Percentiles rank a stretch among this genome's conserved stretches.
phyloP scores from a whole-genome alignment of 2,888 invertebrate genomes.

The Falcaria lacertinaria region DNA sequence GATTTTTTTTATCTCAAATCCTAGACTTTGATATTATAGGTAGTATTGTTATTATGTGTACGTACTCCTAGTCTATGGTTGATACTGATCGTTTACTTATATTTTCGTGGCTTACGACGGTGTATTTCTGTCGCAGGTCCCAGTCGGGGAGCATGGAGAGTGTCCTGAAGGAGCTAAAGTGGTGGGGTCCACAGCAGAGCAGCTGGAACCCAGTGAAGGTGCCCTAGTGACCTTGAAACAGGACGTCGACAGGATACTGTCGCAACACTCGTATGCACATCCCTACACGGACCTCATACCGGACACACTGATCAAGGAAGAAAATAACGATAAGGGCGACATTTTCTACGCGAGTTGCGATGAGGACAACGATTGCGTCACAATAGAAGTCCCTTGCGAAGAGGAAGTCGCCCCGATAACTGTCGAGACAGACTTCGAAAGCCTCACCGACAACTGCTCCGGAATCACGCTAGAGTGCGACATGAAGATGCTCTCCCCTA shows the following conservation, averaged over 20 bases:
- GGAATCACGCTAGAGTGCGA: slow-evolving; percentile 57
- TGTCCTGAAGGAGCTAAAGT: slow-evolving; percentile 81
- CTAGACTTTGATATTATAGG: too few species aligned
- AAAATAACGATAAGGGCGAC: slow-evolving; percentile 74
- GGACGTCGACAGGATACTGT: slow-evolving; percentile 69
- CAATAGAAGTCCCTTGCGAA: slow-evolving; percentile 84
- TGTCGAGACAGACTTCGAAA: slow-evolving; percentile 49
- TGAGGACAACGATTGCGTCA: slow-evolving; percentile 85
- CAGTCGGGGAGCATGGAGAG: slow-evolving; percentile 58
- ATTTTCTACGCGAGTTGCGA: slow-evolving; percentile 86
- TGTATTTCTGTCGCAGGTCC: slow-evolving; percentile 42
- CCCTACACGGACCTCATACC: slow-evolving; percentile 54
- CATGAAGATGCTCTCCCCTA: slow-evolving; percentile 69
- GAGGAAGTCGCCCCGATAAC: slow-evolving; percentile 49
- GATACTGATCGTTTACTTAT: too few species aligned
- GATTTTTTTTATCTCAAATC: too few species aligned
- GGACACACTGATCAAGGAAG: slow-evolving; percentile 46
- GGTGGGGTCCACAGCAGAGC: slow-evolving; percentile 93
- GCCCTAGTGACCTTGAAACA: slow-evolving; percentile 69
- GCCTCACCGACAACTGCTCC: slow-evolving; percentile 40
- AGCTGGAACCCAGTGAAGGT: slow-evolving; percentile 89
- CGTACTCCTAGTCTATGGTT: too few species aligned
- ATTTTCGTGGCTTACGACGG: background rate
- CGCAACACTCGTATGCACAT: slow-evolving; percentile 76
- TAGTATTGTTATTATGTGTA: too few species aligned